phyloP scores from a whole-genome alignment of 1,140 invertebrate species.

The Drosophila prosaltans region DNA sequence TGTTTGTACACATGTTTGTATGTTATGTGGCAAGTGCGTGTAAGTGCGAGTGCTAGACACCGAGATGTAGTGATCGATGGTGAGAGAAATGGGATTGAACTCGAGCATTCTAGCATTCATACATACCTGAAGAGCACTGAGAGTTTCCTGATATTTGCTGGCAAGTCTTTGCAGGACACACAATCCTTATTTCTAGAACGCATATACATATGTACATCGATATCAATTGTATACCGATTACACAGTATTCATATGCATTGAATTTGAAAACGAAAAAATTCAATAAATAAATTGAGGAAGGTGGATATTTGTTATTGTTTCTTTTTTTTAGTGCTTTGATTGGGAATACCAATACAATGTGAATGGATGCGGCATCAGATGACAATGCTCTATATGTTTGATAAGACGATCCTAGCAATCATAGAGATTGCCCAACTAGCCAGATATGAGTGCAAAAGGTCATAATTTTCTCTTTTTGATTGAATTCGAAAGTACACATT shows the following conservation, averaged over 20 bases:
- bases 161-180: constrained; percentile 88
- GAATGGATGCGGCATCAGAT: constrained; percentile 14
- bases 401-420: constrained; percentile 13
- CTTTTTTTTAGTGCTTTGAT: constrained; percentile 14
- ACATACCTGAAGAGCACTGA: constrained; percentile 87
- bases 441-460: constrained; percentile 4
- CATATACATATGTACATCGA: constrained; percentile 64
- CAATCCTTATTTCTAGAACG: constrained; percentile 87
- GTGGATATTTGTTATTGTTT: constrained; percentile 14
- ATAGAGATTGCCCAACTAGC: background rate
- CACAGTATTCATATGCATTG: constrained; percentile 9
- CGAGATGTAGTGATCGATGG: constrained; percentile 2
- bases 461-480: background rate
- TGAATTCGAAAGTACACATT: constrained; percentile 4
- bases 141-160: constrained; percentile 88
- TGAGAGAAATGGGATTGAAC: constrained; percentile 6
- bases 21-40: background rate
- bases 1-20: background rate
- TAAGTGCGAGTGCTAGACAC: constrained; percentile 5
- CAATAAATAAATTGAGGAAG: constrained; percentile 20
- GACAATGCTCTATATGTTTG: background rate
- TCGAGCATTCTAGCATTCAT: constrained; percentile 28
- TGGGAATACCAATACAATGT: constrained; percentile 14
- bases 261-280: constrained; percentile 24
- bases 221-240: constrained; percentile 12